Base-by-base conservation (phyloP, 1,140 invertebrate genomes). In the Belonocnema kinseyi region DNA sequence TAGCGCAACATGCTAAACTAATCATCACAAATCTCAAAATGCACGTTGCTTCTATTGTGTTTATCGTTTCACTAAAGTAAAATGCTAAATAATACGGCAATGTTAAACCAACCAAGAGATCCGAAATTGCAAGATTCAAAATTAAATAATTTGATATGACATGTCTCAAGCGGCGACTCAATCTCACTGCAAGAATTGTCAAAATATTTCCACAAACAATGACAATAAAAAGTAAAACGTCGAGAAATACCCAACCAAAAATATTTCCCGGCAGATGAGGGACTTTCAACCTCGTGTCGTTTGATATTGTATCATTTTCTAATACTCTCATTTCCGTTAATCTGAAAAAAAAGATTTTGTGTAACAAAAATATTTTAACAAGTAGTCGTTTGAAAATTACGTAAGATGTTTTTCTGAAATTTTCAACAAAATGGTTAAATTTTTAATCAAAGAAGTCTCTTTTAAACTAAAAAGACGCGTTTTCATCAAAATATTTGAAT, bases 31-130 rank as follows among this genome's bases (percentile, higher is more conserved):
- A 96, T 81, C 95, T 91, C 86, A 94, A 89, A 14, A 96, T 82
- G 81, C 95, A 96, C 0, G 93, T 93, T 58, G 88, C 88, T 80
- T 94, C 93, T 76, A 92, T 89, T 12, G 85, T 86, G 12, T 93
- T 93, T 76, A 95, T 91, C 52, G 92, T 88, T 1, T 91, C 87
- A 76, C 92, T 89, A 46, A 95, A 82, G 86, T 95, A 95, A 90
- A 96, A 96, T 12, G 93, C 93, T 79, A 95, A 92, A 82, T 96
- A 95, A 89, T 95, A 96, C 12, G 95, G 95, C 74, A 96, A 87
- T 2, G 94, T 94, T 3, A 95, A 81, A 1, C 95, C 95, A 8
- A 96, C 95, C 83, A 95, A 90, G 4, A 95, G 90, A 87, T 96
- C 95, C 1, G 95, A 95, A 58, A 96, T 91, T 16, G 95, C 95